These are phyloP conservation scores for Potamilus streckersoni DNA, from an alignment of 1,140 invertebrate species.

Conservation along the genomic window DNA sequence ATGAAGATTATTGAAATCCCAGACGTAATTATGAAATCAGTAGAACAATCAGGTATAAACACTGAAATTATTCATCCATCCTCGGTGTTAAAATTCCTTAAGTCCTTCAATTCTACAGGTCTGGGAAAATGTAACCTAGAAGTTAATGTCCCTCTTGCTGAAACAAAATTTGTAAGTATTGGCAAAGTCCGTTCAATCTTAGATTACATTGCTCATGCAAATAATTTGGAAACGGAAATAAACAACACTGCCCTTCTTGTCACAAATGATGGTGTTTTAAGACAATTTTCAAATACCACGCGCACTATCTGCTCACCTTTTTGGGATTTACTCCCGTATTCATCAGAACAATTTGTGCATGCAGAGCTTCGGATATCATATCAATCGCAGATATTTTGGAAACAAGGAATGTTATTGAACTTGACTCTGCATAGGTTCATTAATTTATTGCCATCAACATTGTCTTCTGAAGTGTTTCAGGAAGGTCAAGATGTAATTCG, in stretches of 20 bases:
- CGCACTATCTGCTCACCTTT: background rate
- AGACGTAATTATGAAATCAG: background rate
- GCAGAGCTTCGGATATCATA: background rate
- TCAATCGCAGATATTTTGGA: too few relatives aligned
- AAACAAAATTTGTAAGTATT: slow-evolving; percentile 7
- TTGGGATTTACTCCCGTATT: background rate
- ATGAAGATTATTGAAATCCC: slow-evolving; percentile 31
- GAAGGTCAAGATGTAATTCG: background rate
- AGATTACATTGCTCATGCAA: background rate
- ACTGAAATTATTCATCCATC: background rate
- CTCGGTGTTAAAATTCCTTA: slow-evolving; percentile 21
- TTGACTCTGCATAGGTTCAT: slow-evolving; percentile 8
- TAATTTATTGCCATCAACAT: background rate
- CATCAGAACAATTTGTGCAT: slow-evolving; percentile 14
- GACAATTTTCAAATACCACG: background rate
- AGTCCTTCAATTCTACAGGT: slow-evolving; percentile 3
- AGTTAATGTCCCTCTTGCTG: background rate
- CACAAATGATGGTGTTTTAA: slow-evolving; percentile 14
- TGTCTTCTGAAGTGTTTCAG: background rate
- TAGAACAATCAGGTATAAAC: slow-evolving; percentile 12
- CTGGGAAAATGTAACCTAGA: slow-evolving; percentile 11
- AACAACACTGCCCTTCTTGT: slow-evolving; percentile 5
- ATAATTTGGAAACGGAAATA: background rate
- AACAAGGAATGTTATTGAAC: background rate
- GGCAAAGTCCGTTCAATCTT: background rate